Conservation (phyloP, 2,797 vertebrate genomes). For the Parotocinclus haroldoi region DNA sequence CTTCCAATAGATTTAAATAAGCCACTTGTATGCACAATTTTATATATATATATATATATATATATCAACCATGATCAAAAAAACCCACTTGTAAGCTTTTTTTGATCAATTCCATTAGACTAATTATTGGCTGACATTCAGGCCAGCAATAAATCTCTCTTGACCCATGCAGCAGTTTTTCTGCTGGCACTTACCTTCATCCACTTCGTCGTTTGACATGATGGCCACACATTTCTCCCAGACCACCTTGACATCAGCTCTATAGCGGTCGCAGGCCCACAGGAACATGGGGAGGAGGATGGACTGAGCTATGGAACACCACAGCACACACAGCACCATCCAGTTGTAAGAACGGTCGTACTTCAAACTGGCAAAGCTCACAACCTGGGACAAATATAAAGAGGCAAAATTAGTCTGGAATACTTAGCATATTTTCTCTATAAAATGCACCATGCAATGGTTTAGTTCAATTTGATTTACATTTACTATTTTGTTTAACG, state of each 20-base stretch:
- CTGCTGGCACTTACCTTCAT: constrained; percentile 75
- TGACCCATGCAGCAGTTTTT: constrained; percentile 30
- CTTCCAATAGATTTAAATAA: too few species aligned
- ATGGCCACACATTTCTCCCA: constrained; percentile 90
- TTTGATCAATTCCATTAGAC: constrained; percentile 67
- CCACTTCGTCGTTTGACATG: constrained; percentile 84
- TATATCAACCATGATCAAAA: too few species aligned
- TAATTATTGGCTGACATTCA: constrained; percentile 17
- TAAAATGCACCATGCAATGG: too few species aligned
- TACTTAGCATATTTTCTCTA: too few species aligned
- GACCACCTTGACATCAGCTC: constrained; percentile 81
- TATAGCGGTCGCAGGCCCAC: constrained; percentile 90
- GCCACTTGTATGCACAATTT: too few species aligned
- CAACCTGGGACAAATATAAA: constrained; percentile 71
- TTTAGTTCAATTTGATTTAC: too few species aligned
- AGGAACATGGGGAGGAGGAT: constrained; percentile 87
- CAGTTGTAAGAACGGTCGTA: constrained; percentile 81
- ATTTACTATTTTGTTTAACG: too few species aligned
- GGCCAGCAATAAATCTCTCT: neutral
- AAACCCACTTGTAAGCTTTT: too few species aligned
- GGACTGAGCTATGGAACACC: constrained; percentile 92
- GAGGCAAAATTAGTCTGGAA: neutral
- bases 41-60: too few species aligned
- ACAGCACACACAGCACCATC: constrained; percentile 89
- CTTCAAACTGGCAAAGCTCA: constrained; percentile 88